A percentile compares a stretch with the other conserved stretches of the same genome.
Conservation (phyloP, 2,888 invertebrate genomes). For the Homarus gammarus region DNA sequence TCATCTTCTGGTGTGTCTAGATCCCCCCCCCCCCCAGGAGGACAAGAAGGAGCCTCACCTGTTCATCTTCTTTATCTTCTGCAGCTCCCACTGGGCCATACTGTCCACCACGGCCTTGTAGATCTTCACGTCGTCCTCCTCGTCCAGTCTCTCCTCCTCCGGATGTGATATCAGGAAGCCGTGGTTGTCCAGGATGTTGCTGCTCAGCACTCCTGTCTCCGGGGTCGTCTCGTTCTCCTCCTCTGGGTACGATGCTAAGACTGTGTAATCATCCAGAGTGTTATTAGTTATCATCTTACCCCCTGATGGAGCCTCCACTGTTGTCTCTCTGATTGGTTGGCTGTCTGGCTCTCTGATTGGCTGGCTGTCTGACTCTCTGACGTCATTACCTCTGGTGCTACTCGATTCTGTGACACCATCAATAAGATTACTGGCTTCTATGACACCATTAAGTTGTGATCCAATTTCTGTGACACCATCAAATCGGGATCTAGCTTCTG, state of each 20-base stretch:
- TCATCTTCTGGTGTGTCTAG: too few species aligned
- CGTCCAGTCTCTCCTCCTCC: constrained; percentile 85
- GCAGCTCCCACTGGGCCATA: constrained; percentile 85
- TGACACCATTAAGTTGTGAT: not conserved
- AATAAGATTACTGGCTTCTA: not conserved
- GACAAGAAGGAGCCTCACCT: constrained; percentile 3
- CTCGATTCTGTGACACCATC: not conserved
- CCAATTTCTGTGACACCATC: not conserved
- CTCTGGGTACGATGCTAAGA: too few species aligned
- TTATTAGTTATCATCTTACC: not conserved
- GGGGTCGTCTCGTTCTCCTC: not conserved
- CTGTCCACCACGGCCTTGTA: constrained; percentile 87
- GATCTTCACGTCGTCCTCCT: constrained; percentile 85
- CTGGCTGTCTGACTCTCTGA: too few species aligned
- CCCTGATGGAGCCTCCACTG: not conserved
- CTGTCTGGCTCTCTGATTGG: too few species aligned
- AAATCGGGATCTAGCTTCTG: not conserved
- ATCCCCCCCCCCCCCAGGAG: too few species aligned
- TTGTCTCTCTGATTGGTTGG: not conserved
- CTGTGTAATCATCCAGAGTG: not conserved
- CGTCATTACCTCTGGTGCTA: not conserved
- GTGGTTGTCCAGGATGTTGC: not conserved
- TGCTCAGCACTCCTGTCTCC: too few species aligned
- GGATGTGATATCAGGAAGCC: constrained; percentile 24
- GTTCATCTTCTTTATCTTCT: constrained; percentile 80